Conservation (phyloP, 1,140 invertebrate genomes). For the Dermatophagoides farinae region DNA sequence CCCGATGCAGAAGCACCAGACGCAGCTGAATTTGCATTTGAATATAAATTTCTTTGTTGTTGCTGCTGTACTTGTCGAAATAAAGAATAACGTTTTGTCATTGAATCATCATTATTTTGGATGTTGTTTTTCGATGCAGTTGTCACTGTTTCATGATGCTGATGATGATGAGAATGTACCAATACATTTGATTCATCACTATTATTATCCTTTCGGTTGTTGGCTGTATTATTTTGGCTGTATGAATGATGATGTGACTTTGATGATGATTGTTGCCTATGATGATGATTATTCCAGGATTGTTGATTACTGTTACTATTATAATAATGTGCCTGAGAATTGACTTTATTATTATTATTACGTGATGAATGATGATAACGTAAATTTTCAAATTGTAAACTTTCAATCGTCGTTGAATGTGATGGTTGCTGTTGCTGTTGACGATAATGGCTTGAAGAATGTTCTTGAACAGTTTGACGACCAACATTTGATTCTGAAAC, state of each 20-base stretch:
- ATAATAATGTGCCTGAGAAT: background rate
- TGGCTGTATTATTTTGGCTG: background rate
- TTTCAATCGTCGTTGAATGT: background rate
- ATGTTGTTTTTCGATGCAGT: too few species aligned
- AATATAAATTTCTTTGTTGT: background rate
- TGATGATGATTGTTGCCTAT: background rate
- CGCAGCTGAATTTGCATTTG: background rate
- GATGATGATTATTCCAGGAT: background rate
- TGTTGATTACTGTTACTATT: background rate
- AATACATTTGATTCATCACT: background rate
- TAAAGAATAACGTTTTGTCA: slow-evolving; percentile 52
- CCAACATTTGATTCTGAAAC: background rate
- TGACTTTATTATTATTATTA: background rate
- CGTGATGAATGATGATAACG: background rate
- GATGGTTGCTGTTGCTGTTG: background rate
- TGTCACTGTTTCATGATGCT: background rate
- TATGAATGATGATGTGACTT: background rate
- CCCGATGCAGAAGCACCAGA: background rate
- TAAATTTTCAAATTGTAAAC: background rate
- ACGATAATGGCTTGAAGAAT: background rate
- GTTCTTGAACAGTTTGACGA: background rate
- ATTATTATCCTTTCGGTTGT: background rate
- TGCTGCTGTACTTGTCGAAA: slow-evolving; percentile 33
- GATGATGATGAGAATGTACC: too few species aligned
- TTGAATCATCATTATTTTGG: slow-evolving; percentile 12